A percentile compares a stretch with the other conserved stretches of the same genome.
These are phyloP conservation scores for Diuraphis noxia DNA, from an alignment of 1,140 invertebrate genomes.

Conservation along the genomic window DNA sequence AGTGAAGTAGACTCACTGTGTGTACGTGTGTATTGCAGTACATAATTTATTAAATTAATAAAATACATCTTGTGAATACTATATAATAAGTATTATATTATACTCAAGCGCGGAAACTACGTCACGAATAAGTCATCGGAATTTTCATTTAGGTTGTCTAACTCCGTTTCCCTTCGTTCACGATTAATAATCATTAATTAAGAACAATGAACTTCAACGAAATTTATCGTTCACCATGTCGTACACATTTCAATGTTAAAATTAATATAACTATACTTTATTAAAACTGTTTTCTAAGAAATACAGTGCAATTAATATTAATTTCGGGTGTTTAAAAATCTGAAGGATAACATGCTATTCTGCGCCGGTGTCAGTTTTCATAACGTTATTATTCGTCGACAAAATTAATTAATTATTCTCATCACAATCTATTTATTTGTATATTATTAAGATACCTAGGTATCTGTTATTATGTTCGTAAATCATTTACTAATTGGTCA, in stretches of 20 bases:
- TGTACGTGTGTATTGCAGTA: background rate
- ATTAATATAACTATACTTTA: slow-evolving; percentile 7
- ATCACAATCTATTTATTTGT: background rate
- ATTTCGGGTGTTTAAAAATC: background rate
- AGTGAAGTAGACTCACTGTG: background rate
- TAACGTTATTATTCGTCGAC: background rate
- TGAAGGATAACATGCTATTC: background rate
- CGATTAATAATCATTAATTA: slow-evolving; percentile 42
- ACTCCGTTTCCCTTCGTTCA: background rate
- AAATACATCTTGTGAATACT: background rate
- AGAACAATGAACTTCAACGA: background rate
- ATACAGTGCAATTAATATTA: slow-evolving; percentile 18
- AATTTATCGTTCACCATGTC: background rate
- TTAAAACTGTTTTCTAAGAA: background rate
- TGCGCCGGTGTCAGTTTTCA: background rate
- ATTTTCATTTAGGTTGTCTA: slow-evolving; percentile 18
- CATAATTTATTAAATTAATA: background rate
- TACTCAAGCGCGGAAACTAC: background rate
- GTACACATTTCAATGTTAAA: slow-evolving; percentile 27
- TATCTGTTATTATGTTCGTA: too few species aligned
- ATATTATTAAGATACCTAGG: background rate
- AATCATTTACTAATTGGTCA: background rate
- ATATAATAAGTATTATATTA: background rate
- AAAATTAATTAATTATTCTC: background rate
- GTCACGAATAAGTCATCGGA: background rate